A percentile compares a stretch with the other conserved stretches of the same genome.
Evolutionary conservation across 2,797 vertebrate genomes (phyloP).

Genomic region (Rhyacichthys aspro): DNA sequence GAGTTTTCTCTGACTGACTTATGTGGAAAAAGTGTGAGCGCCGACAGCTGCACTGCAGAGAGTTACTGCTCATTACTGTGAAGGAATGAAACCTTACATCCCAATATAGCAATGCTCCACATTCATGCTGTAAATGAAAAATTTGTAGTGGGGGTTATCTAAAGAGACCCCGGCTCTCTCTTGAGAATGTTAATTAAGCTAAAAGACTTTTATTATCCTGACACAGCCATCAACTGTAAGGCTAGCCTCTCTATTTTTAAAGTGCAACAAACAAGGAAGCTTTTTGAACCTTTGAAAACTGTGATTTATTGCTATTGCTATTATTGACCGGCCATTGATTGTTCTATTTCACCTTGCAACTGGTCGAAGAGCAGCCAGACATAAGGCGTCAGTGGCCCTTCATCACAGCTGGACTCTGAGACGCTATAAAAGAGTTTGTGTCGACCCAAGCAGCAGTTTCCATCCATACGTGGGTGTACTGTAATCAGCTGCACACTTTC

Average conservation of each 20-base stretch:
- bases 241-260: slow-evolving; percentile 36
- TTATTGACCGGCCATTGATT: slow-evolving; percentile 51
- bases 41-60: slow-evolving; percentile 8
- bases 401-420: slow-evolving; percentile 12
- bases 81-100: slow-evolving; percentile 9
- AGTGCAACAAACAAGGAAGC: slow-evolving; percentile 6
- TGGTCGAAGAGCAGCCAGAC: slow-evolving; percentile 7
- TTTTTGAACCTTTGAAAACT: slow-evolving; percentile 40
- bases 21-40: background rate
- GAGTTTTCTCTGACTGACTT: no score
- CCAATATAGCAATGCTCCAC: slow-evolving; percentile 5
- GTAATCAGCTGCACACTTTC: slow-evolving; percentile 15
- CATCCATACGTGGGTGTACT: slow-evolving; percentile 9
- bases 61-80: slow-evolving; percentile 13
- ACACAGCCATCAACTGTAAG: slow-evolving; percentile 28
- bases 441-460: slow-evolving; percentile 19
- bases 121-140: slow-evolving; percentile 15
- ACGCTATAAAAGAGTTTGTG: slow-evolving; percentile 8
- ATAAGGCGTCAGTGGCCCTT: slow-evolving; percentile 1
- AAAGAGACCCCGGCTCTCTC: slow-evolving; percentile 19
- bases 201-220: slow-evolving; percentile 41
- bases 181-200: slow-evolving; percentile 49
- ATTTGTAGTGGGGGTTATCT: slow-evolving; percentile 15
- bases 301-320: slow-evolving; percentile 46
- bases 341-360: slow-evolving; percentile 36